Conservation (phyloP, 2,113 vertebrate genomes). For the Rallus limicola region DNA sequence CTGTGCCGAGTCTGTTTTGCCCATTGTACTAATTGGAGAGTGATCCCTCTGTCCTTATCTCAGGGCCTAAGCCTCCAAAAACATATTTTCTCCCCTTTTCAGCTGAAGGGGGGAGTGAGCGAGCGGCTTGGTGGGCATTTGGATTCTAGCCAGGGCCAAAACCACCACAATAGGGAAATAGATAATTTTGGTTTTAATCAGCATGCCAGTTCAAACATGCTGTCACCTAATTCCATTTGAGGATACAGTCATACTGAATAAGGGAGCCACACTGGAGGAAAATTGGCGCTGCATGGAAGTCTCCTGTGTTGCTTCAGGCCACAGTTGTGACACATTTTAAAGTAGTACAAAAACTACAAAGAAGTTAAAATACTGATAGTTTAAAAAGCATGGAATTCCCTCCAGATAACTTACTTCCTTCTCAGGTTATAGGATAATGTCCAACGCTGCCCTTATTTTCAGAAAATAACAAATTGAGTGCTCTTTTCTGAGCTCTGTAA, state of each 20-base stretch:
- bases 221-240: neutral
- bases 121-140: too few relatives aligned
- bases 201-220: neutral
- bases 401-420: neutral
- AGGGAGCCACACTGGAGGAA: neutral
- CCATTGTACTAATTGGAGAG: too few relatives aligned
- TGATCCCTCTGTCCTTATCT: too few relatives aligned
- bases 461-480: neutral
- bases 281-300: neutral
- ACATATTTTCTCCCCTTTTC: too few relatives aligned
- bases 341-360: neutral
- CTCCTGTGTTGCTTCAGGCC: neutral
- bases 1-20: too few relatives aligned
- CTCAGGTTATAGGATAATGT: accelerated
- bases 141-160: too few relatives aligned
- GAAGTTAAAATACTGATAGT: neutral
- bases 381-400: neutral
- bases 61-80: too few relatives aligned
- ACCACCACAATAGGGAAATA: too few relatives aligned
- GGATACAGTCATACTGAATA: neutral
- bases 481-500: neutral
- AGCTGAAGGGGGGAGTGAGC: too few relatives aligned
- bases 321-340: neutral
- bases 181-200: neutral
- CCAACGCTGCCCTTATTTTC: neutral